Conservation (phyloP, 2,113 vertebrate species). For the Callocephalon fimbriatum region DNA sequence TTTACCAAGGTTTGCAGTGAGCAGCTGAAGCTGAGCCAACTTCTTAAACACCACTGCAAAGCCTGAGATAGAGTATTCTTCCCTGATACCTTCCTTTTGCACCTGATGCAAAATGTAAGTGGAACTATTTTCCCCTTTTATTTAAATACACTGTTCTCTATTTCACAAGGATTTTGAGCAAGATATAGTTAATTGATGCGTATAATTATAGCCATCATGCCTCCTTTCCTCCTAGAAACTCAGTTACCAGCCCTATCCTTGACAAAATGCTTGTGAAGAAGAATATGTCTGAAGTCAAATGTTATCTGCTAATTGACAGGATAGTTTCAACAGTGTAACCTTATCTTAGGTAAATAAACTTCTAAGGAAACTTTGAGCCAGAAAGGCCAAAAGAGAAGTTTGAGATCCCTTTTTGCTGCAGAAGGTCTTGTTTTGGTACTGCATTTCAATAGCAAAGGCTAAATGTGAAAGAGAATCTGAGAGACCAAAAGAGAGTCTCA, state of each 20-base stretch:
- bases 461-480: not conserved
- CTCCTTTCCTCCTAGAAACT: not conserved
- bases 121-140: not conserved
- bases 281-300: conserved; percentile 15
- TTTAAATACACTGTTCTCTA: not conserved
- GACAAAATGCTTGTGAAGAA: conserved; percentile 8
- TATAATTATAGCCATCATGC: not conserved
- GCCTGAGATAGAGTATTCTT: not conserved
- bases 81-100: not conserved
- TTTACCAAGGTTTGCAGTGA: not conserved
- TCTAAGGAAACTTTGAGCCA: conserved; percentile 8
- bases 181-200: not conserved
- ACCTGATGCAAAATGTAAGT: not conserved
- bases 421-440: conserved; percentile 31
- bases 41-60: not conserved
- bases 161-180: not conserved
- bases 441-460: not conserved
- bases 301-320: conserved; percentile 38
- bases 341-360: conserved; percentile 15
- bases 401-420: conserved; percentile 29
- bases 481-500: not conserved
- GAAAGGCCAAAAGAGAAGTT: not conserved
- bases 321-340: conserved; percentile 8
- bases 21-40: not conserved
- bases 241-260: not conserved